A percentile compares a stretch with the other conserved stretches of the same genome.
Conservation (phyloP, 2,888 invertebrate genomes). For the Malachius bipustulatus region DNA sequence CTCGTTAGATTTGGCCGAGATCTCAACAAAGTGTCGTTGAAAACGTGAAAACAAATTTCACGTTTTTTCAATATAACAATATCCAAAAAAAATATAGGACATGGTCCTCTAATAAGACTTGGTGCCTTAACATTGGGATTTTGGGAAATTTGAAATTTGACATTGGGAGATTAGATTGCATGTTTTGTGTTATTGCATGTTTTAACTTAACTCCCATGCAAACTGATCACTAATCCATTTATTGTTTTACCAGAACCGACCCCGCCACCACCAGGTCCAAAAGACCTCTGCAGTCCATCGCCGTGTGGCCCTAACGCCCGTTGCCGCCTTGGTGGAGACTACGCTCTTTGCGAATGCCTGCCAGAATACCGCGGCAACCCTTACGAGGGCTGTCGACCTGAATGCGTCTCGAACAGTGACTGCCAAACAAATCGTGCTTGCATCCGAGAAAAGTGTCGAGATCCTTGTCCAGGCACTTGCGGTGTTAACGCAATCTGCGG, state of each 20-base stretch:
- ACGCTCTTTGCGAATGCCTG: conserved; percentile 61
- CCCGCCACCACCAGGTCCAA: conserved; percentile 34
- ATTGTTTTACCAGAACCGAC: conserved; percentile 32
- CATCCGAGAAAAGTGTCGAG: conserved; percentile 63
- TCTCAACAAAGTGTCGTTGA: no score
- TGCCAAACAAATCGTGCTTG: conserved; percentile 66
- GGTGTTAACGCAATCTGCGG: conserved; percentile 66
- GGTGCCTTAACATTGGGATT: no score
- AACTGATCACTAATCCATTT: no score
- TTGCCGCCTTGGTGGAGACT: conserved; percentile 45
- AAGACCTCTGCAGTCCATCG: conserved; percentile 44
- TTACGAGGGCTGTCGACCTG: conserved; percentile 62
- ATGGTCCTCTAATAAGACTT: no score
- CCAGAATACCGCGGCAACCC: conserved; percentile 65
- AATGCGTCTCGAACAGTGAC: conserved; percentile 72
- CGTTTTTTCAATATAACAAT: no score
- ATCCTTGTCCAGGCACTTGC: conserved; percentile 72
- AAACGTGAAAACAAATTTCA: no score
- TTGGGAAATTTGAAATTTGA: no score
- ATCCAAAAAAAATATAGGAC: no score
- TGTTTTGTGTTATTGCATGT: no score
- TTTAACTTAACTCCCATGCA: no score
- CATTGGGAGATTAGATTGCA: no score
- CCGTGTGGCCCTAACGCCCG: conserved; percentile 72
- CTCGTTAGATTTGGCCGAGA: no score